Base-by-base conservation (phyloP, 2,888 invertebrate species). In the Ecdyonurus torrentis region DNA sequence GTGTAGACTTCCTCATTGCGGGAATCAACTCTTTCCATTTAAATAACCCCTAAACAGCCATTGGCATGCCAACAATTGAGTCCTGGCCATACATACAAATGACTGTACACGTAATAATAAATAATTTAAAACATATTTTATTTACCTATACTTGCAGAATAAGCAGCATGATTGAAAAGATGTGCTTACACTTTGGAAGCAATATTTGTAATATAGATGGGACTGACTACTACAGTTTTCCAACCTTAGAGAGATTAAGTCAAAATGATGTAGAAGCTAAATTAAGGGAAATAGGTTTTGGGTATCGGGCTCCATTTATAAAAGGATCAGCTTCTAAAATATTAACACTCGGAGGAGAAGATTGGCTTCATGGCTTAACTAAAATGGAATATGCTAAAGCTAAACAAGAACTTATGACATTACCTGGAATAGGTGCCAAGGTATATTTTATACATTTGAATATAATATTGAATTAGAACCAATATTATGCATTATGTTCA, bases 401-500 rank as follows among this genome's bases (percentile, higher is more conserved):
- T 0, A 87, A 85, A 69, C 71, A 74, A 20, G 83, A 86, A 69
- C 78, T 98, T 2, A 84, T 89, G 76, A 81, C 82, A 65, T 75
- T 98, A 37, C 84, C 86, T 67, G 98, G 98, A 10, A 86, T 99
- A 69, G 98, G 98, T 1, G 88, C 91, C 7, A 98, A 98, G 83
- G 94, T 89, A 68, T 67, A 65, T 59, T 61, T 52, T 65, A 63
- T 20, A 37, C 2, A 25, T 24, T 23, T 63, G 61, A 61, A 55
- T 37, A 15, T 24, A 24, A 50, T 19, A 52, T 60, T 64, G 61
- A 59, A 10, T 52, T 63, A 20, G n/a, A 19, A 7, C 25, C 20
- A 59, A 55, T 15, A 61, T 0, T 10, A 58, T 25, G n/a, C n/a
- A 20, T 52, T 25, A 25, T 37, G 19, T 55, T 37, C 37, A 10